These are phyloP conservation scores for Podarcis lilfordi DNA, from an alignment of 2,797 vertebrate genomes.

Conservation along the genomic window DNA sequence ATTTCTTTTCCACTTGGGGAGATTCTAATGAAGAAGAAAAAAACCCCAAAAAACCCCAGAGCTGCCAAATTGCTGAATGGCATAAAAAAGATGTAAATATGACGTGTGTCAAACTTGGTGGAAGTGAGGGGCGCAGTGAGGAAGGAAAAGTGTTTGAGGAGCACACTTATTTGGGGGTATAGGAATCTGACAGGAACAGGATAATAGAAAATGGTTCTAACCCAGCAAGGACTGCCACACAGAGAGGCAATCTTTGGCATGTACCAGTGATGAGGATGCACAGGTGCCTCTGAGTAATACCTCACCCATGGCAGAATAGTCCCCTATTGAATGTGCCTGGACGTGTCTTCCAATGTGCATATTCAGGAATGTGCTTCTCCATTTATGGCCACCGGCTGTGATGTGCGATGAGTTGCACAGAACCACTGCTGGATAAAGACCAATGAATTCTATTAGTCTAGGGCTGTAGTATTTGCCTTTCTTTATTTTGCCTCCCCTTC, in stretches of 20 bases:
- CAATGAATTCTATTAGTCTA: slow-evolving; percentile 39
- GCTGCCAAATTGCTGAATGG: slow-evolving; percentile 54
- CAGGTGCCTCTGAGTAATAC: not conserved
- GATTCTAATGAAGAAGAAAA: slow-evolving; percentile 54
- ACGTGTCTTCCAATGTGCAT: not conserved
- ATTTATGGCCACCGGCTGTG: not conserved
- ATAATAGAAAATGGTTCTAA: slow-evolving; percentile 9
- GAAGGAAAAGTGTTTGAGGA: slow-evolving; percentile 40
- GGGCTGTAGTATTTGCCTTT: slow-evolving; percentile 27
- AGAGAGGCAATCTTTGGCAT: not conserved
- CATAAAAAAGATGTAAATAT: slow-evolving; percentile 64
- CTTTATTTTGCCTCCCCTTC: no score
- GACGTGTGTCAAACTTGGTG: slow-evolving; percentile 43
- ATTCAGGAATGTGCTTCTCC: not conserved
- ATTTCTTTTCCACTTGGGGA: slow-evolving; percentile 51
- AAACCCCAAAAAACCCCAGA: not conserved
- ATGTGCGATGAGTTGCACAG: not conserved
- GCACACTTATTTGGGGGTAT: slow-evolving; percentile 61
- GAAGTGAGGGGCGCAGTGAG: not conserved
- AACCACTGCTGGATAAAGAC: not conserved
- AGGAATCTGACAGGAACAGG: slow-evolving; percentile 43
- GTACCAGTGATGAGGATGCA: not conserved
- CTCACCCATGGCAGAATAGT: not conserved
- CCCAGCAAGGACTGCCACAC: not conserved
- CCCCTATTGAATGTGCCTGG: not conserved